These are phyloP conservation scores for Protaetia brevitarsis DNA, from an alignment of 1,140 invertebrate species.

Conservation along the genomic window DNA sequence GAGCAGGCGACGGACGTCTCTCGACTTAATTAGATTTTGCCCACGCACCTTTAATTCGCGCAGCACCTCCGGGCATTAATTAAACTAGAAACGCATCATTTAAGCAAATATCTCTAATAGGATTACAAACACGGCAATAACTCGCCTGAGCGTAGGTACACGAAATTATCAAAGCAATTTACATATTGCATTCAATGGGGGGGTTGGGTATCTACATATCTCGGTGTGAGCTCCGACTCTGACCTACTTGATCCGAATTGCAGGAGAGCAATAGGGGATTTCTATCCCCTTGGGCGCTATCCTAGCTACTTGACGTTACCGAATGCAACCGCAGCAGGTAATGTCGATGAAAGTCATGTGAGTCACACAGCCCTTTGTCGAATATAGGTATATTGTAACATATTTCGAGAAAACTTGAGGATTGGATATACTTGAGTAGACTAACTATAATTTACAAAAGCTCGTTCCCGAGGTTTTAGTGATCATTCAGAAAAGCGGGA, in stretches of 20 bases:
- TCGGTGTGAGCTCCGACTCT: not conserved
- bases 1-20: not conserved
- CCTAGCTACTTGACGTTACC: not conserved
- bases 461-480: too few relatives aligned
- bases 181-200: not conserved
- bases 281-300: not conserved
- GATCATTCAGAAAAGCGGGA: too few relatives aligned
- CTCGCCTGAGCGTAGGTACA: not conserved
- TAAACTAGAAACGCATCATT: conserved; percentile 2
- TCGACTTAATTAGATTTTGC: not conserved
- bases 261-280: not conserved
- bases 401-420: too few relatives aligned
- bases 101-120: not conserved
- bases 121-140: conserved; percentile 1
- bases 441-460: too few relatives aligned
- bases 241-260: conserved; percentile 8
- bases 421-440: too few relatives aligned
- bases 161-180: not conserved
- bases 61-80: not conserved
- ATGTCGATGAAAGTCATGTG: not conserved
- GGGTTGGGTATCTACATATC: not conserved
- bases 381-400: too few relatives aligned
- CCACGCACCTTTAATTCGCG: not conserved
- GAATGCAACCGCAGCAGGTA: not conserved
- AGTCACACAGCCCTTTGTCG: not conserved